These are phyloP conservation scores for Phania funesta DNA, from an alignment of 2,888 invertebrate species.

Conservation along the genomic window DNA sequence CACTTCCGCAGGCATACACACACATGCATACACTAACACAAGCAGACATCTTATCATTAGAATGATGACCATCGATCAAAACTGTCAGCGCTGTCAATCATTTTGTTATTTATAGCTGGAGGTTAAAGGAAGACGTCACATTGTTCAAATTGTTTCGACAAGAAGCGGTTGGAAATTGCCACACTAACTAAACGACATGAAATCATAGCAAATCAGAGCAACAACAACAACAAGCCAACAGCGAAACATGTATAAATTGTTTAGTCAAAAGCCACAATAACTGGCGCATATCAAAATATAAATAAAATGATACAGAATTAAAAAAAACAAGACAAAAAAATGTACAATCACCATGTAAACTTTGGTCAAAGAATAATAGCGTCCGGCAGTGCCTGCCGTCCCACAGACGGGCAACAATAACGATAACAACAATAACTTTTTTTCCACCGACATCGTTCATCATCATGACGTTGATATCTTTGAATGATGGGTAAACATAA, in stretches of 20 bases:
- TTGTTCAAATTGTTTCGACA: constrained; percentile 72
- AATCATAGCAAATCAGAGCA: constrained; percentile 65
- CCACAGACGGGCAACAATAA: constrained; percentile 44
- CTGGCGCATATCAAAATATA: constrained; percentile 52
- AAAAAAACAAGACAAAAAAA: not conserved
- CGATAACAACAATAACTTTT: constrained; percentile 33
- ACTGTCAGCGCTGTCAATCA: constrained; percentile 79
- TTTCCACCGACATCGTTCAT: constrained; percentile 58
- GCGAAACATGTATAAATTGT: not conserved
- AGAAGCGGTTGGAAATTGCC: constrained; percentile 68
- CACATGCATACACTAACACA: not conserved
- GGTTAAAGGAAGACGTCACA: constrained; percentile 77
- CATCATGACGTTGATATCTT: constrained; percentile 65
- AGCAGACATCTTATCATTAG: constrained; percentile 51
- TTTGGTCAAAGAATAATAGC: constrained; percentile 47
- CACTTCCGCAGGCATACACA: not conserved
- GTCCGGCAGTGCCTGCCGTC: constrained; percentile 49
- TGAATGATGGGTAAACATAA: constrained; percentile 65
- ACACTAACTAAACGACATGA: constrained; percentile 56
- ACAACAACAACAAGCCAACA: constrained; percentile 37
- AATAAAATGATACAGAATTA: not conserved
- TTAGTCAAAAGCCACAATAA: constrained; percentile 34
- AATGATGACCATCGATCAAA: constrained; percentile 78
- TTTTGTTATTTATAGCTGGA: constrained; percentile 76
- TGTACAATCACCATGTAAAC: constrained; percentile 29